Evolutionary conservation across 2,888 invertebrate species (phyloP), one percentile per base, ranked within the genome.

Genomic region (Microctonus hyperodae): DNA sequence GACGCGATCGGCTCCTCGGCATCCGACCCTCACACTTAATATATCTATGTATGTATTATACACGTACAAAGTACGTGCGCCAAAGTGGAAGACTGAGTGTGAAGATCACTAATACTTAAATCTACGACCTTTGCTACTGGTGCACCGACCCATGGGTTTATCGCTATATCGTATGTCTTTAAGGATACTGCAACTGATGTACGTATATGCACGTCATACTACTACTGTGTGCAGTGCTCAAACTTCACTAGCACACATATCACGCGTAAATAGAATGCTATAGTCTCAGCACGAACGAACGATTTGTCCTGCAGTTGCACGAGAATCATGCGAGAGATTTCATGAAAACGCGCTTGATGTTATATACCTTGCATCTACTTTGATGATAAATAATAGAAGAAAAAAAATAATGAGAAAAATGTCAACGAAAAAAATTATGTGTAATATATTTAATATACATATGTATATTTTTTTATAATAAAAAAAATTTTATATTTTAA

Each of bases 291-390:
- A 73, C 73, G 73, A 70, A 73, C 70, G 31, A 65, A 60, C 73
- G 69, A 73, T 73, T 73, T 73, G 73, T 73, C 70, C 70, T 69
- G 65, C 67, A 67, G 66, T 65, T 61, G 50, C 37, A 56, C 56
- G 53, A 58, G 55, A 72, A 69, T 67, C 66, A 67, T 66, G 56
- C 50, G 11, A 51, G 67, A 65, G 63, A 68, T 71, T 70, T 71
- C 65, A 55, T 62, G 68, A 56, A 44, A 40, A 28, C 10, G 31
- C 16, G 7, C 0, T n/a, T n/a, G 44, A 57, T 62, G 64, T 64
- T 65, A 65, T 44, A n/a, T n/a, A n/a, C n/a, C n/a, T n/a, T n/a
- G n/a, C n/a, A n/a, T n/a, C n/a, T n/a, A n/a, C n/a, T n/a, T n/a
- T n/a, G n/a, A n/a, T n/a, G n/a, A n/a, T n/a, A n/a, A n/a, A n/a